phyloP scores from a whole-genome alignment of 2,888 invertebrate species.

The Temnothorax rugatulus region DNA sequence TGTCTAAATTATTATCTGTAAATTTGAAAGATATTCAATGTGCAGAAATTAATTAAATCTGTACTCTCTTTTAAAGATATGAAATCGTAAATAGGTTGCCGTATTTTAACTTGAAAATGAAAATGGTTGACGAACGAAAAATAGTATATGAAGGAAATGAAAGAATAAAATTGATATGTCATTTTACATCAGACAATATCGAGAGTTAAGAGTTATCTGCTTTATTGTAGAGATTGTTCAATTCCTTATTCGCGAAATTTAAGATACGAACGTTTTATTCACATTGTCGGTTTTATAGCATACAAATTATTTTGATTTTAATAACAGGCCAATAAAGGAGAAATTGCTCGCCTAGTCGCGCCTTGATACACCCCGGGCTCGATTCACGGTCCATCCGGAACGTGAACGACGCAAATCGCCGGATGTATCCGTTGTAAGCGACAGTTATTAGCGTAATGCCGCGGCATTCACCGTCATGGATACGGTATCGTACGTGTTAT shows the following conservation, averaged over 20 bases:
- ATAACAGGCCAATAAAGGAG: background rate
- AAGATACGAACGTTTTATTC: background rate
- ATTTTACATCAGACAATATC: background rate
- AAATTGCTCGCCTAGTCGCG: background rate
- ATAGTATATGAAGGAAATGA: background rate
- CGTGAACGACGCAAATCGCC: constrained; percentile 39
- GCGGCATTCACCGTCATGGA: constrained; percentile 8
- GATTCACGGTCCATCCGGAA: constrained; percentile 10
- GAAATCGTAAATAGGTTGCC: background rate
- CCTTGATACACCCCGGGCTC: background rate
- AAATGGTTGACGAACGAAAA: background rate
- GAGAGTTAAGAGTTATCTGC: background rate
- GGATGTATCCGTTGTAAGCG: constrained; percentile 36
- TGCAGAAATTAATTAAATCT: background rate
- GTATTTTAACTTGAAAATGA: background rate
- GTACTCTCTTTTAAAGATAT: background rate
- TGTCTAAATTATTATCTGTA: background rate
- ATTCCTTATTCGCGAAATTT: background rate
- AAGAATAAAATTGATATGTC: background rate
- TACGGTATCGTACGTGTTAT: constrained; percentile 40
- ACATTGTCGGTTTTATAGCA: background rate
- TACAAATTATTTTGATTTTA: background rate
- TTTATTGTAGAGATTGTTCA: background rate
- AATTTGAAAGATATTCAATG: background rate
- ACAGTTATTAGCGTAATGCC: constrained; percentile 47